Percentiles rank a stretch among this genome's conserved stretches.
These are phyloP conservation scores for Rachycentron canadum DNA, from an alignment of 2,797 vertebrate genomes.

Conservation along the genomic window DNA sequence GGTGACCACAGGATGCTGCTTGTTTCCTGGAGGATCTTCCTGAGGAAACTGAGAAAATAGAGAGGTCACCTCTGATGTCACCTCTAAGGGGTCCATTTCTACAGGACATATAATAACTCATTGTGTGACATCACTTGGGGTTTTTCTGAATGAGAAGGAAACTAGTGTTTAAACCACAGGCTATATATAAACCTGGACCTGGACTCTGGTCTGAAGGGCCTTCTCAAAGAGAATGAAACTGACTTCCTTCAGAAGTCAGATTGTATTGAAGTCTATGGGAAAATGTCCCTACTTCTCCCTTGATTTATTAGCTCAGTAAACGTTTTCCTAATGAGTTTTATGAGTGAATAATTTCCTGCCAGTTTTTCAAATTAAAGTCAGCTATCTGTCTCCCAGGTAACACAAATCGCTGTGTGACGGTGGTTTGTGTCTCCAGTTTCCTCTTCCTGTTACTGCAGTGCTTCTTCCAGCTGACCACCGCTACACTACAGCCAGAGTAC, in stretches of 20 bases:
- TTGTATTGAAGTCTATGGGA: too few relatives aligned
- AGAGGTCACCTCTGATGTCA: slow-evolving; percentile 6
- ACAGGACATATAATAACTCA: slow-evolving; percentile 1
- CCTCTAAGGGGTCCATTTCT: background rate
- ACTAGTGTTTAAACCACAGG: background rate
- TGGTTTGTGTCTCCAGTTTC: slow-evolving; percentile 60
- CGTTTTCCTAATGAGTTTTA: background rate
- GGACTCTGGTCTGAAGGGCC: too few relatives aligned
- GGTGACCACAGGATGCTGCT: slow-evolving; percentile 31
- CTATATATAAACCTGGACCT: too few relatives aligned
- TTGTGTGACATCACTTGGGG: slow-evolving; percentile 23
- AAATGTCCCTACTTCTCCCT: too few relatives aligned
- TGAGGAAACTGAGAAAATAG: slow-evolving; percentile 43
- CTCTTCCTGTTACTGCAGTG: slow-evolving; percentile 71
- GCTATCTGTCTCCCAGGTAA: slow-evolving; percentile 48
- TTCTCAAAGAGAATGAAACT: too few relatives aligned
- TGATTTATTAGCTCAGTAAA: too few relatives aligned
- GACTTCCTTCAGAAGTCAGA: too few relatives aligned
- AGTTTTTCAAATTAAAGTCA: slow-evolving; percentile 4
- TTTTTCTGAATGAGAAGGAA: slow-evolving; percentile 15
- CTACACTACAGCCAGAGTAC: slow-evolving; percentile 42
- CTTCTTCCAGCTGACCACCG: slow-evolving; percentile 63
- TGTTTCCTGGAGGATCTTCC: slow-evolving; percentile 49
- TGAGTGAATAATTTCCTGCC: background rate
- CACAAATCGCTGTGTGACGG: slow-evolving; percentile 53